phyloP scores from a whole-genome alignment of 2,888 invertebrate species.

The Acrobasis consociella region DNA sequence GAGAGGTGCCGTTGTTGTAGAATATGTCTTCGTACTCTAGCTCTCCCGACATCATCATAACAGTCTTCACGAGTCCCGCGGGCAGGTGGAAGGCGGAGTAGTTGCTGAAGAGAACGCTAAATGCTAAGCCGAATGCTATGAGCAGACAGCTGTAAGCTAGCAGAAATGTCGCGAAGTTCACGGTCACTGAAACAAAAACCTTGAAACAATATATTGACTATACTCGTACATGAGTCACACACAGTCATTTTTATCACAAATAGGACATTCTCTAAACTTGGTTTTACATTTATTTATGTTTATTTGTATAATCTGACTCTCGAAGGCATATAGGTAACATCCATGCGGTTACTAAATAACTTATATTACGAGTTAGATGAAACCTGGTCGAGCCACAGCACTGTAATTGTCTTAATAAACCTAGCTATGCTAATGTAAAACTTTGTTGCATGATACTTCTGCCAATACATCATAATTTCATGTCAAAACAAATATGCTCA shows the following conservation, averaged over 20 bases:
- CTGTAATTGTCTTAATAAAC: no score
- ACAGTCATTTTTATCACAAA: no score
- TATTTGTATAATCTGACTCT: no score
- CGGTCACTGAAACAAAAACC: conserved; percentile 82
- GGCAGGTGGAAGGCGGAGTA: conserved; percentile 88
- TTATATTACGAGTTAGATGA: no score
- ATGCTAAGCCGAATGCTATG: conserved; percentile 90
- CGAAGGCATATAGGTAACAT: no score
- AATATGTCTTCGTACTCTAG: conserved; percentile 93
- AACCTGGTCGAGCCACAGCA: no score
- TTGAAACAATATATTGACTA: no score
- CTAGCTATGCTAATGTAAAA: background rate
- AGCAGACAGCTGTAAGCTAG: conserved; percentile 91
- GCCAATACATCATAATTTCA: background rate
- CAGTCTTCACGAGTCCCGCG: conserved; percentile 87
- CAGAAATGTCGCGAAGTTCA: conserved; percentile 92
- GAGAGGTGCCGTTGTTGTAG: conserved; percentile 79
- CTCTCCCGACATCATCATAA: conserved; percentile 95
- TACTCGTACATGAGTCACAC: no score
- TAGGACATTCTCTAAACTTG: no score
- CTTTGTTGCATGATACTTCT: background rate
- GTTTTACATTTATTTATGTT: no score
- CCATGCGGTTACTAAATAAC: no score
- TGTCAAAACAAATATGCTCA: conserved; percentile 6
- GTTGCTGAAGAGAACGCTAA: conserved; percentile 91